Conservation (phyloP, 2,113 vertebrate species). For the Larimichthys polyactis region DNA sequence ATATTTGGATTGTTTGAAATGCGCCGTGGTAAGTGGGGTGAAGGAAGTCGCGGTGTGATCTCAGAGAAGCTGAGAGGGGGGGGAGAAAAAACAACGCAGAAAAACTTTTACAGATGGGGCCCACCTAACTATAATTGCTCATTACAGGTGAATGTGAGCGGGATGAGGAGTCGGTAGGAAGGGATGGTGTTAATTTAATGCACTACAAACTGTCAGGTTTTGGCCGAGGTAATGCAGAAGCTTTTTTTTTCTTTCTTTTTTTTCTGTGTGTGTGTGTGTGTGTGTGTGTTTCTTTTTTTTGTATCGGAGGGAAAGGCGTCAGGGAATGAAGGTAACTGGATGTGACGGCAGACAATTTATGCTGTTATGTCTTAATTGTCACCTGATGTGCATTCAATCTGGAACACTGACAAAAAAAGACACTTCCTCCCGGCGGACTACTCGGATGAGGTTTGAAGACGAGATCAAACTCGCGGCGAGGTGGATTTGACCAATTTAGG, state of each 20-base stretch:
- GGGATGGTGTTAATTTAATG: slow-evolving; percentile 68
- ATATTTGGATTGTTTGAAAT: slow-evolving; percentile 93
- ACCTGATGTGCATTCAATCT: slow-evolving; percentile 84
- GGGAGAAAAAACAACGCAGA: slow-evolving; percentile 28
- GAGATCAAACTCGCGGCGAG: slow-evolving; percentile 29
- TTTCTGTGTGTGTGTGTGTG: not conserved
- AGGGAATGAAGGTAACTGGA: slow-evolving; percentile 78
- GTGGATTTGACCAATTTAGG: slow-evolving; percentile 36
- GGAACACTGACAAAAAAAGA: slow-evolving; percentile 75
- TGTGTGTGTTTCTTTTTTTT: slow-evolving; percentile 48
- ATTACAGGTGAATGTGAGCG: slow-evolving; percentile 70
- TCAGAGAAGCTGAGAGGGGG: slow-evolving; percentile 2
- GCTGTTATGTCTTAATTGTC: slow-evolving; percentile 86
- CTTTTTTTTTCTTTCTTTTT: not conserved
- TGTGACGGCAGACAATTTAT: slow-evolving; percentile 85
- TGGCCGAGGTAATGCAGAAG: slow-evolving; percentile 43
- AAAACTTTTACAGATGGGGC: slow-evolving; percentile 79
- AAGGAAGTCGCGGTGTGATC: slow-evolving; percentile 67
- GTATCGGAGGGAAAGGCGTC: slow-evolving; percentile 55
- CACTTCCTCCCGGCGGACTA: slow-evolving; percentile 46
- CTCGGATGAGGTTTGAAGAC: slow-evolving; percentile 28
- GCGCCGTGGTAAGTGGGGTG: slow-evolving; percentile 80
- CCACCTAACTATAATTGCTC: slow-evolving; percentile 72
- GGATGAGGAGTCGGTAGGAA: slow-evolving; percentile 53
- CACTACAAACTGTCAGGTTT: slow-evolving; percentile 66